Percentiles rank a stretch among this genome's conserved stretches.
phyloP scores from a whole-genome alignment of 2,888 invertebrate genomes.

The Cheilosia variabilis region DNA sequence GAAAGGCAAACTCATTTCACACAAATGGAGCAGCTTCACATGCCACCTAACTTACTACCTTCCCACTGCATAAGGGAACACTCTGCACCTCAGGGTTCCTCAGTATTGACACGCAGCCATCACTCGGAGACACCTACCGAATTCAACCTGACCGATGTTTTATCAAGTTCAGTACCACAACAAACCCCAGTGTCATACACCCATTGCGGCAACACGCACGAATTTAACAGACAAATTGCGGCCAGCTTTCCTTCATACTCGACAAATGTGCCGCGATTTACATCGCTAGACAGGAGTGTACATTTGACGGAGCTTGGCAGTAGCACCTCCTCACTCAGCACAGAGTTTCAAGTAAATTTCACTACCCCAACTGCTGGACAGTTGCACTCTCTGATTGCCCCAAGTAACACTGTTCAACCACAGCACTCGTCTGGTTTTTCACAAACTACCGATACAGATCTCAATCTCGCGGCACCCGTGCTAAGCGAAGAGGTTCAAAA shows the following conservation, averaged over 20 bases:
- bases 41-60: background rate
- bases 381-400: conserved; percentile 23
- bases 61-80: background rate
- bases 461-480: conserved; percentile 36
- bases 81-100: background rate
- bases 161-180: conserved; percentile 1
- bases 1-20: no score
- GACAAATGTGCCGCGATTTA: conserved; percentile 2
- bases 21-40: no score
- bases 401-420: conserved; percentile 15
- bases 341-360: conserved; percentile 42
- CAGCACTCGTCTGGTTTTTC: background rate
- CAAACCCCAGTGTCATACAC: conserved; percentile 1
- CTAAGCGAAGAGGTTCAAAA: conserved; percentile 81
- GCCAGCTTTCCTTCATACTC: conserved; percentile 1
- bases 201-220: background rate
- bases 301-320: conserved; percentile 25
- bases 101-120: background rate
- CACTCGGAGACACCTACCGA: background rate
- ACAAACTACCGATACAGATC: background rate
- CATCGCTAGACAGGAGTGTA: background rate
- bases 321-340: background rate
- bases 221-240: background rate
- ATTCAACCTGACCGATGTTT: conserved; percentile 4
- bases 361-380: conserved; percentile 48